A percentile compares a stretch with the other conserved stretches of the same genome.
phyloP scores from a whole-genome alignment of 2,888 invertebrate genomes.

The Cataglyphis altisquamis region DNA sequence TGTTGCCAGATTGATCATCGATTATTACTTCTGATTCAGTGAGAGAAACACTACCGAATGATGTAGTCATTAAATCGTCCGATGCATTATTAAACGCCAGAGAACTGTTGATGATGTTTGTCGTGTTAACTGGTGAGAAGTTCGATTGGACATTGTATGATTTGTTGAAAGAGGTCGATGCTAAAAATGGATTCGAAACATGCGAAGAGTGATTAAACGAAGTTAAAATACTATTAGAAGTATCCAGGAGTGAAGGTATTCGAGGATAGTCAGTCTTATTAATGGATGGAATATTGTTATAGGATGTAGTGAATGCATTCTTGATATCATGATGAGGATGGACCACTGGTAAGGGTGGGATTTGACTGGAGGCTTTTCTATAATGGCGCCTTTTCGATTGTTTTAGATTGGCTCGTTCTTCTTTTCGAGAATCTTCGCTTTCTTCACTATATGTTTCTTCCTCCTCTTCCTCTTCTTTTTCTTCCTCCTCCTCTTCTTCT shows the following conservation, averaged over 20 bases:
- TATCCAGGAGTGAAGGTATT: slow-evolving; percentile 80
- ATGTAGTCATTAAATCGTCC: slow-evolving; percentile 74
- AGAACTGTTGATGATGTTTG: slow-evolving; percentile 49
- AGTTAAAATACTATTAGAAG: slow-evolving; percentile 61
- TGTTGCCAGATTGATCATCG: slow-evolving; percentile 44
- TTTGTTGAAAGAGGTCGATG: slow-evolving; percentile 73
- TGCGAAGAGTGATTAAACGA: slow-evolving; percentile 69
- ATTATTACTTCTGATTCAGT: slow-evolving; percentile 57
- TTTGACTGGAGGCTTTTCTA: slow-evolving; percentile 84
- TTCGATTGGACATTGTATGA: slow-evolving; percentile 59
- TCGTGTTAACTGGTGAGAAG: slow-evolving; percentile 50
- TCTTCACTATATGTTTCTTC: slow-evolving; percentile 84
- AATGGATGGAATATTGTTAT: slow-evolving; percentile 66
- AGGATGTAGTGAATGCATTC: slow-evolving; percentile 73
- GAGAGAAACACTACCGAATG: slow-evolving; percentile 73
- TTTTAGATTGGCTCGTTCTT: slow-evolving; percentile 80
- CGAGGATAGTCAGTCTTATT: slow-evolving; percentile 75
- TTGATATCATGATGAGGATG: slow-evolving; percentile 74
- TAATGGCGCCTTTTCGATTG: slow-evolving; percentile 85
- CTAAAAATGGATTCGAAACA: slow-evolving; percentile 67
- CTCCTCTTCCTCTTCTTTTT: slow-evolving; percentile 82
- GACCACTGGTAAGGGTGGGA: slow-evolving; percentile 81
- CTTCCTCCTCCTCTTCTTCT: slow-evolving; percentile 84
- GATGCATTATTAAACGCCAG: slow-evolving; percentile 67
- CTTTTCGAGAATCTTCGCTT: slow-evolving; percentile 78